Evolutionary conservation across 2,113 vertebrate genomes (phyloP).

Genomic region (Passer domesticus): DNA sequence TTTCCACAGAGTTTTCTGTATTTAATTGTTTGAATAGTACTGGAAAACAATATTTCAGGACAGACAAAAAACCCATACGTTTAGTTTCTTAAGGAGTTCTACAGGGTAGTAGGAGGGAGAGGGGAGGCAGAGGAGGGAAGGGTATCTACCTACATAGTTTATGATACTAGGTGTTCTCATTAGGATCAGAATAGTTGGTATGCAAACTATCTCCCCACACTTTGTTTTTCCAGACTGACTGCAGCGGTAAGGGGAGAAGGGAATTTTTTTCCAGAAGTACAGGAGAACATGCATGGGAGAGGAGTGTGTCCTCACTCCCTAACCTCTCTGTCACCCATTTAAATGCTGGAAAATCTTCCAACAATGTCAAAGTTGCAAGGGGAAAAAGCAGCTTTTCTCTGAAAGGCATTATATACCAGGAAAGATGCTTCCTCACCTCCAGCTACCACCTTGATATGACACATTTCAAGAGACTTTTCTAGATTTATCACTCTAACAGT

Average conservation of each 20-base stretch:
- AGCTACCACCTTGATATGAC: neutral
- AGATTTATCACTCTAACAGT: constrained; percentile 40
- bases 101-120: neutral
- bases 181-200: neutral
- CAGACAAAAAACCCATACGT: neutral
- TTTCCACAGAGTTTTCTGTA: neutral
- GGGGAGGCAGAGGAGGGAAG: neutral
- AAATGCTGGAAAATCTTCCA: neutral
- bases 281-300: neutral
- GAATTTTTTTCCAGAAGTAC: neutral
- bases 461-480: constrained; percentile 45
- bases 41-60: neutral
- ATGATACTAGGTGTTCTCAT: neutral
- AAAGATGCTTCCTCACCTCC: neutral
- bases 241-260: neutral
- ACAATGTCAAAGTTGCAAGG: neutral
- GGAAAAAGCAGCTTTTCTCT: neutral
- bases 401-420: neutral
- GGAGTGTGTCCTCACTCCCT: neutral
- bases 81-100: neutral
- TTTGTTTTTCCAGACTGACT: neutral
- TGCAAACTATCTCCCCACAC: neutral
- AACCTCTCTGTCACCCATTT: neutral
- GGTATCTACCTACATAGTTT: neutral
- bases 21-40: neutral